Evolutionary conservation across 2,888 invertebrate species (phyloP), one percentile per base, ranked within the genome.

Genomic region (Anagyrus pseudococci): DNA sequence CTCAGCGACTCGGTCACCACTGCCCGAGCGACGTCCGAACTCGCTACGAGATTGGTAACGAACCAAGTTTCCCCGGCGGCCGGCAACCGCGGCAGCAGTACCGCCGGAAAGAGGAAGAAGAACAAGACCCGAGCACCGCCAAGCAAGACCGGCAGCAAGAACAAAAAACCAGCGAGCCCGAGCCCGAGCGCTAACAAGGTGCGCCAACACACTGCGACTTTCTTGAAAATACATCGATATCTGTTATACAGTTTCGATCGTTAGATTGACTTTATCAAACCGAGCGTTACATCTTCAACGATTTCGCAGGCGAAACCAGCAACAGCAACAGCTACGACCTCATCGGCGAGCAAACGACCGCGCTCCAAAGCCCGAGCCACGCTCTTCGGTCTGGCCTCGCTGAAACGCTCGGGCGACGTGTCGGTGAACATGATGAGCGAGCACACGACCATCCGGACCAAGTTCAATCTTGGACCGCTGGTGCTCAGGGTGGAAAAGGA

Each of bases 381-480:
- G 0, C 82, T 94, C 46, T 93, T 90, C 67, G 93, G 93, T 1
- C 78, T 94, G 67, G 90, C 93, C 15, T 89, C 92, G 15, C 81
- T 94, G 72, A 88, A 88, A 75, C 85, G 93, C 73, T 88, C 88
- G 52, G 93, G 92, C 43, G 92, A 93, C 75, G 93, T 93, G 7
- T 86, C 87, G 57, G 92, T 93, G 49, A 90, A 88, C 77, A 89
- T 92, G 79, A 88, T 89, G 87, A 84, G 88, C 54, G 87, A 90
- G 73, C 89, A 92, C 73, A 93, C 93, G 2, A 93, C 91, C 57
- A 90, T 94, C 44, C 91, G 89, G 75, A 91, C 91, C 58, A 91
- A 90, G 79, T 93, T 94, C 77, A 86, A 89, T 22, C 82, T 94
- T 62, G 93, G 93, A 53, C 93, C 93, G 0, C 81, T 94, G 47